Conservation (phyloP, 2,797 vertebrate genomes). For the Crocidura indochinensis region DNA sequence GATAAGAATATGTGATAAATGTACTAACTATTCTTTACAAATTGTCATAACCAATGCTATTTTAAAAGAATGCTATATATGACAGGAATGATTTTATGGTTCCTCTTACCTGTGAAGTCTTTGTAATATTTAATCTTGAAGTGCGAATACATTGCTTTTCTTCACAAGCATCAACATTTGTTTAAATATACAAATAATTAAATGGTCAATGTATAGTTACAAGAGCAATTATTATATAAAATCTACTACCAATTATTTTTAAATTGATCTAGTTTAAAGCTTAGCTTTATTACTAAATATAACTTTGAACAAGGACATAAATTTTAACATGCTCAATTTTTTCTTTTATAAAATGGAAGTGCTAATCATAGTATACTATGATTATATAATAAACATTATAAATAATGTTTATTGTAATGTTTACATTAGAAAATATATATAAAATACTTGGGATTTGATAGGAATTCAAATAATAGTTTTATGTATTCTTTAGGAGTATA, state of each 20-base stretch:
- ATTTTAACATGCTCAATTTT: not conserved
- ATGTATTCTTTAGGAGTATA: not conserved
- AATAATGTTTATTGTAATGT: not conserved
- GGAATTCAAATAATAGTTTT: conserved; percentile 41
- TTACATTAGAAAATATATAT: not conserved
- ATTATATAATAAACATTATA: no score
- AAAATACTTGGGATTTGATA: not conserved
- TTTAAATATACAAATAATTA: conserved; percentile 19
- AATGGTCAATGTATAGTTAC: not conserved
- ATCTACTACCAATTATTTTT: conserved; percentile 44
- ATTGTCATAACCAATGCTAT: not conserved
- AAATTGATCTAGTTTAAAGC: conserved; percentile 36
- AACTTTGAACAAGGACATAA: conserved; percentile 26
- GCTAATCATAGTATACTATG: not conserved
- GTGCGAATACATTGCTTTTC: not conserved
- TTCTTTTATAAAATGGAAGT: conserved; percentile 8
- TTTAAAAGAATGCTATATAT: not conserved
- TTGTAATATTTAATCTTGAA: conserved; percentile 44
- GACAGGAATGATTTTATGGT: not conserved
- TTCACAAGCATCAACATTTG: not conserved
- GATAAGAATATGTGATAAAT: not conserved
- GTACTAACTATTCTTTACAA: conserved; percentile 46
- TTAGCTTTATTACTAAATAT: not conserved
- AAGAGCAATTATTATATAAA: conserved; percentile 29
- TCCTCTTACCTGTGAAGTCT: not conserved